Evolutionary conservation across 1,140 invertebrate species (phyloP), one percentile per base, ranked within the genome.

Genomic region (Streblospio benedicti): DNA sequence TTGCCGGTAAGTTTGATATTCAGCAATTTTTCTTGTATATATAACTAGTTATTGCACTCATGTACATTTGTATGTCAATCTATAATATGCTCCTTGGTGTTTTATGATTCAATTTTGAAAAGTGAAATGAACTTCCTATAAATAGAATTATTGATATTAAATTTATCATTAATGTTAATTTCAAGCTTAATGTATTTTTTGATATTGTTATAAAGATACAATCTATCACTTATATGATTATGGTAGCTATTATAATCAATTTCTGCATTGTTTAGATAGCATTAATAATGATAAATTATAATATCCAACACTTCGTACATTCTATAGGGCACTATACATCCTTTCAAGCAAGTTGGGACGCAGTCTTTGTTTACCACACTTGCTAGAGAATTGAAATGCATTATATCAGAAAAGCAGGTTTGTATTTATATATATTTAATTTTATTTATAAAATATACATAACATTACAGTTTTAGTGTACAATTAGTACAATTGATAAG

Each of bases 381-480:
- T 52, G 20, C 23, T 30, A 52, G 33, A 52, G 50, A 52, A 52
- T 25, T 52, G 9, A 4, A 3, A 1, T 20, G 18, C 30, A 31
- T 52, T 18, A 9, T 25, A 6, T 20, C 50, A 12, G 50, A 52
- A 20, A 25, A 18, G 20, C 50, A 52, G 27, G 50, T 52, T 30
- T 30, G 5, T 12, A 30, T 9, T 52, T 14, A 28, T 6, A 30
- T 20, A 52, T 31, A 28, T 6, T 12, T 30, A 31, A 25, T 28
- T 25, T 51, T 51, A 28, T 51, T 27, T 25, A 18, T 28, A 51
- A 51, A 51, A 51, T 20, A 51, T 27, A 16, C n/a, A 51, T 51
- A 20, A 20, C 30, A 25, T 20, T 3, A 51, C 23, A 51, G 4
- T 27, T 4, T 51, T 28, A n/a, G 16, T 49, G 25, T 49, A 12